These are phyloP conservation scores for Charaxes varanes DNA, from an alignment of 1,140 invertebrate genomes.

Conservation along the genomic window DNA sequence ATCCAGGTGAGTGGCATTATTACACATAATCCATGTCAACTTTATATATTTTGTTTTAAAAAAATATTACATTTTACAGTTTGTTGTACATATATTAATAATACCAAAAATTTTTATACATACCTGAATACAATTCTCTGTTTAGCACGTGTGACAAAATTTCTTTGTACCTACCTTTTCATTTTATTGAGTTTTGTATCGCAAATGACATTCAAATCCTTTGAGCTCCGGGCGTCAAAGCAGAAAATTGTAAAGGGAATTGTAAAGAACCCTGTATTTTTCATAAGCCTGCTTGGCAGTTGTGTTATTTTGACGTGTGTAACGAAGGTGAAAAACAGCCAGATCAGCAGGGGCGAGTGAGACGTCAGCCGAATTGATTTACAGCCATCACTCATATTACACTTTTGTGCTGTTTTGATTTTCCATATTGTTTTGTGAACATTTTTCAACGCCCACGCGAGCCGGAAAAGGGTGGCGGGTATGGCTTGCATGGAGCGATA, in stretches of 20 bases:
- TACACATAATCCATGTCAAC: too few species aligned
- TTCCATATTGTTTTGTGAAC: constrained; percentile 14
- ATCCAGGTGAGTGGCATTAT: too few species aligned
- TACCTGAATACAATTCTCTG: too few species aligned
- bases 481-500: too few species aligned
- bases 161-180: constrained; percentile 6
- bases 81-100: too few species aligned
- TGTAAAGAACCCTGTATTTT: constrained; percentile 19
- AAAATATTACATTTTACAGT: too few species aligned
- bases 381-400: constrained; percentile 56
- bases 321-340: constrained; percentile 64
- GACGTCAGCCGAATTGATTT: constrained; percentile 62
- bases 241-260: constrained; percentile 13
- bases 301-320: constrained; percentile 65
- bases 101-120: too few species aligned
- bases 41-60: too few species aligned
- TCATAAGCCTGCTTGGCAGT: constrained; percentile 11
- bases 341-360: constrained; percentile 58
- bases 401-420: constrained; percentile 25
- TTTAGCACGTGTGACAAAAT: too few species aligned
- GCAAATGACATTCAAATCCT: constrained; percentile 21
- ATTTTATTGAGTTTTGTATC: too few species aligned
- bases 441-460: background rate
- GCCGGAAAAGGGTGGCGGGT: too few species aligned
- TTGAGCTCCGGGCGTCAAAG: constrained; percentile 10